Evolutionary conservation across 2,113 vertebrate species (phyloP).

Genomic region (Nematolebias whitei): DNA sequence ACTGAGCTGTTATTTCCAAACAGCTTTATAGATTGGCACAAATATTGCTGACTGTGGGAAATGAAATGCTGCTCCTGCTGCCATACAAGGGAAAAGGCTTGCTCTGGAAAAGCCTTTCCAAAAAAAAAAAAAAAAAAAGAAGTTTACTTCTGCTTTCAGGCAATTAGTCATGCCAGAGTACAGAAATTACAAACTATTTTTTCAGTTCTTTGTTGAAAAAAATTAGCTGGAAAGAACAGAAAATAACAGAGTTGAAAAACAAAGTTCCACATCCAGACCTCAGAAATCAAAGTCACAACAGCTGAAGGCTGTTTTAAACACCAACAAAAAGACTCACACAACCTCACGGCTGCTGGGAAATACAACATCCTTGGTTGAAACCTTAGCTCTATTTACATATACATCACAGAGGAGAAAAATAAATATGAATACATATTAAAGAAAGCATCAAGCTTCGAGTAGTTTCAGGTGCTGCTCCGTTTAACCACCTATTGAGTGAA

Average conservation of each 20-base stretch:
- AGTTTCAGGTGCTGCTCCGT: too few relatives aligned
- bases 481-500: too few relatives aligned
- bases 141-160: constrained; percentile 33
- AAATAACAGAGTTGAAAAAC: constrained; percentile 54
- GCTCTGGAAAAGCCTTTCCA: constrained; percentile 32
- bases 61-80: constrained; percentile 25
- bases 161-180: constrained; percentile 35
- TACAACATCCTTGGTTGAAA: constrained; percentile 30
- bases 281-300: constrained; percentile 71
- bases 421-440: not conserved
- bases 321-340: constrained; percentile 20
- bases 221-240: not conserved
- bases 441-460: too few relatives aligned
- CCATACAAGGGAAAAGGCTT: constrained; percentile 19
- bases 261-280: constrained; percentile 67
- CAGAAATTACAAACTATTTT: constrained; percentile 37
- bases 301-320: constrained; percentile 58
- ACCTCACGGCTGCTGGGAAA: constrained; percentile 46
- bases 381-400: constrained; percentile 5
- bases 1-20: constrained; percentile 22
- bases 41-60: constrained; percentile 40
- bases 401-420: not conserved
- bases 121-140: constrained; percentile 35
- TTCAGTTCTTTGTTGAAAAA: constrained; percentile 36
- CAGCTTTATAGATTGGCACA: constrained; percentile 18